Base-by-base conservation (phyloP, 2,888 invertebrate species). In the Chloroclysta siterata region DNA sequence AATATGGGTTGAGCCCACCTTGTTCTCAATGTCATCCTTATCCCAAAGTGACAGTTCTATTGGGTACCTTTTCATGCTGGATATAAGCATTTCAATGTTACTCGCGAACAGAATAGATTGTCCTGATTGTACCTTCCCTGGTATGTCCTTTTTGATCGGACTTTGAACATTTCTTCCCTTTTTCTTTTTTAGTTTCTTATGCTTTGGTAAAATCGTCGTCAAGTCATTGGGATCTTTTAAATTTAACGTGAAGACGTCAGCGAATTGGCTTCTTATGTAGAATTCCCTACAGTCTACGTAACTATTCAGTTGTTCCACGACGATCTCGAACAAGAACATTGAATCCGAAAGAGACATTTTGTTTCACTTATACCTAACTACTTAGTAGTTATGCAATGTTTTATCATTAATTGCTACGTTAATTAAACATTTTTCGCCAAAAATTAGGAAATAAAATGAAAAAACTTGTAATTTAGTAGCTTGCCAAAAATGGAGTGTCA, bases 251-350 rank as follows among this genome's bases (percentile, higher is more conserved):
- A 93, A 92, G 29, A 90, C 67, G 73, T 92, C 80, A 44, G 81
- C 80, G 68, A 89, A 91, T 66, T 86, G 72, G 53, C 81, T 77
- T 66, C 67, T 78, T 29, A 91, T 80, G 59, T 65, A 51, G 71
- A 85, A 87, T 39, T 86, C 75, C 46, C 78, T 83, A 60, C 76
- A 82, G 50, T 76, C 70, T 44, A 78, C 69, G 28, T 71, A 82
- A 67, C 81, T 86, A 64, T 72, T 80, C 22, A 90, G 68, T 60
- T 86, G 79, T 70, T 87, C 84, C 5, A 89, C 77, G 11, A 73
- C 65, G 57, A 92, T 77, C 69, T 92, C 89, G 59, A 91, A 83
- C 69, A 89, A 78, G 78, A 91, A 90, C 80, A 87, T 82, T 75
- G 89, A 86, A 83, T 87, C 88, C 80, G 82, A 77, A 75, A 71